phyloP scores from a whole-genome alignment of 2,888 invertebrate species.

The Synanthedon tipuliformis region DNA sequence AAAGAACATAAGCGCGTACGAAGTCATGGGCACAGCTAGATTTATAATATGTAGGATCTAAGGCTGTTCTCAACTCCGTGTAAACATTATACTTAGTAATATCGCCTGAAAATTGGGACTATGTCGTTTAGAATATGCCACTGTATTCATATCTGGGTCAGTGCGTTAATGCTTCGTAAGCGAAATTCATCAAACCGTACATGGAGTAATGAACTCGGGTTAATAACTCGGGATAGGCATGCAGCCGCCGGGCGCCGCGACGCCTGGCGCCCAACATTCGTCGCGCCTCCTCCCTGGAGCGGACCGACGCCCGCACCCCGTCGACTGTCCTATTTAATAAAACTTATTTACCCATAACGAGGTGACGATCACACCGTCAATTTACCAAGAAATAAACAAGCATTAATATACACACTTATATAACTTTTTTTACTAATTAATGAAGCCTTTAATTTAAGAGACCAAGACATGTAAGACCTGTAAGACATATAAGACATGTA shows the following conservation, averaged over 20 bases:
- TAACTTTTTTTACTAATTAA: neutral
- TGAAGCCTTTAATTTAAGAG: too few relatives aligned
- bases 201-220: neutral
- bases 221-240: constrained; percentile 5
- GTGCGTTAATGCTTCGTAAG: neutral
- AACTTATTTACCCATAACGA: constrained; percentile 35
- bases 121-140: too few relatives aligned
- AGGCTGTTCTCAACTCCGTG: too few relatives aligned
- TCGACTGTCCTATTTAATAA: constrained; percentile 41
- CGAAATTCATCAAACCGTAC: neutral
- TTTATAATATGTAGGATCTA: too few relatives aligned
- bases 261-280: constrained; percentile 13
- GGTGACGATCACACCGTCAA: constrained; percentile 16
- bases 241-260: constrained; percentile 17
- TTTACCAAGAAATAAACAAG: neutral
- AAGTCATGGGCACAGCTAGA: too few relatives aligned
- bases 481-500: too few relatives aligned
- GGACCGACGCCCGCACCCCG: constrained; percentile 24
- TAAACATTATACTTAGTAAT: too few relatives aligned
- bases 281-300: too few relatives aligned
- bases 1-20: too few relatives aligned
- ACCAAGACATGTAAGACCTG: too few relatives aligned
- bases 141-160: neutral
- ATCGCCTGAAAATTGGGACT: too few relatives aligned
- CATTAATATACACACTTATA: neutral